phyloP scores from a whole-genome alignment of 1,140 invertebrate genomes.

The Matsumurasca onukii region DNA sequence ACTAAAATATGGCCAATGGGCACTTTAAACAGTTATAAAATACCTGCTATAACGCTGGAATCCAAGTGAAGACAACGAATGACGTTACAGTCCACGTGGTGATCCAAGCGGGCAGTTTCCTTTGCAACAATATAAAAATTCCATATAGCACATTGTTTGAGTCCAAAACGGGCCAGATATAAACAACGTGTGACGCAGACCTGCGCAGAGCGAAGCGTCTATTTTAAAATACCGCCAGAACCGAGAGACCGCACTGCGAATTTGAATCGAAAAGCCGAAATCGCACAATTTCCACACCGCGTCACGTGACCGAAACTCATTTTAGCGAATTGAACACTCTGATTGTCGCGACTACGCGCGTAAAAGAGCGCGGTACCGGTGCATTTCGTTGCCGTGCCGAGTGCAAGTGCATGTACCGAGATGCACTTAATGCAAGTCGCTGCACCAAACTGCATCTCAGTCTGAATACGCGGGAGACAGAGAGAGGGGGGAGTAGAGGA shows the following conservation, averaged over 20 bases:
- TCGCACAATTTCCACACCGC: constrained; percentile 12
- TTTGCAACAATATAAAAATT: not conserved
- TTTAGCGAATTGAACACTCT: constrained; percentile 10
- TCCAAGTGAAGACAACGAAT: too few species aligned
- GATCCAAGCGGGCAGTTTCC: not conserved
- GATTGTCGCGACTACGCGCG: not conserved
- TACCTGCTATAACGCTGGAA: too few species aligned
- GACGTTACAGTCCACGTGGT: constrained; percentile 2
- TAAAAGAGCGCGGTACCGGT: not conserved
- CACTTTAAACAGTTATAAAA: too few species aligned
- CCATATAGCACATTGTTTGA: constrained; percentile 25
- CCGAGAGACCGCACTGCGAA: not conserved
- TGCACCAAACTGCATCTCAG: constrained; percentile 33
- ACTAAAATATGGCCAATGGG: too few species aligned
- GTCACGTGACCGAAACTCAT: constrained; percentile 16
- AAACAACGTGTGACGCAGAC: constrained; percentile 10
- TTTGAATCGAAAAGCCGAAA: constrained; percentile 3
- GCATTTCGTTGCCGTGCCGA: constrained; percentile 12
- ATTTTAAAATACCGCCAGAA: constrained; percentile 27
- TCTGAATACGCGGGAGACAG: constrained; percentile 24
- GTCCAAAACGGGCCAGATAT: constrained; percentile 12
- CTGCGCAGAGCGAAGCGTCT: constrained; percentile 13
- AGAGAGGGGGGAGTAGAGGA: constrained; percentile 16
- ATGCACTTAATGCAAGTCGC: constrained; percentile 35
- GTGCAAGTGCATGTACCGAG: constrained; percentile 23